Evolutionary conservation across 2,888 invertebrate species (phyloP), one percentile per base, ranked within the genome.

Genomic region (Orthonevra nobilis): DNA sequence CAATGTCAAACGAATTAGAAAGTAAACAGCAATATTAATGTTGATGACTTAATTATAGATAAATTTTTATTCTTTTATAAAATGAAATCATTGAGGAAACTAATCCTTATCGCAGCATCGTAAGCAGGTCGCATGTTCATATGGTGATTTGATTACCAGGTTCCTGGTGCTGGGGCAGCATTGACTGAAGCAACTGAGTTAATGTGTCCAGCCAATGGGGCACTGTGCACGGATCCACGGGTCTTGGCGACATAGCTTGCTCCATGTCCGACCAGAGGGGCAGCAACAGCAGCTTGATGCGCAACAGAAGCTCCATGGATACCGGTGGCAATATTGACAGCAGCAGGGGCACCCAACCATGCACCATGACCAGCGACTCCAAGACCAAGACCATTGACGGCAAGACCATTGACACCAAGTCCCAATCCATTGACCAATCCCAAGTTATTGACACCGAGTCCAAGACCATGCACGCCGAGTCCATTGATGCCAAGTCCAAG

Each of bases 201-300:
- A 36, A 84, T 68, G 72, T 86, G 87, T 38, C 87, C 87, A 17
- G 85, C 69, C 61, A 86, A 82, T 15, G 87, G 86, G 40, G 86
- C 87, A 7, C 85, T 86, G 81, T 86, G 86, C 2, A 86, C 68
- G 32, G 87, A 85, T 17, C 86, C 86, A 52, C 85, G 86, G 26
- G 84, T 86, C 81, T 85, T 84, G 12, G 87, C 86, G 19, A 86
- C 86, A 44, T 86, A 86, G 40, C 82, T 83, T n/a, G 86, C 86
- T 56, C 84, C 85, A 79, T 84, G 86, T 85, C 86, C 79, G 85
- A 84, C 82, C 84, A 88, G 83, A n/a, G 52, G 56, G 86, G 86
- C 52, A 87, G 87, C 84, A 81, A 85, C 20, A 85, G 85, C 36
- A 85, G 89, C n/a, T 87, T 87, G 5, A 86, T 88, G 58, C 74